phyloP scores from a whole-genome alignment of 2,888 invertebrate species.

The Charanyca ferruginea region DNA sequence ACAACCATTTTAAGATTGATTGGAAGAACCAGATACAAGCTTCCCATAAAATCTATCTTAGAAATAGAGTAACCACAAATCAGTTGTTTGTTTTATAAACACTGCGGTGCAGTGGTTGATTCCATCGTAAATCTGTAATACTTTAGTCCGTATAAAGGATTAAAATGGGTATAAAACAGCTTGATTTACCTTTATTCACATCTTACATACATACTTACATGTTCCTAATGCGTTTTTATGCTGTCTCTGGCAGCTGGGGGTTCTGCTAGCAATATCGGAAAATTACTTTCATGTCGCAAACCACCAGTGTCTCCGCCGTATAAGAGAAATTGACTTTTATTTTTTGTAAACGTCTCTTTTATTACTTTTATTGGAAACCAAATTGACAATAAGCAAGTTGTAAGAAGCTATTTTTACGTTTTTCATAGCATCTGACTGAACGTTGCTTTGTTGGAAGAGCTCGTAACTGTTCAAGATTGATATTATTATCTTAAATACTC shows the following conservation, averaged over 20 bases:
- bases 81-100: constrained; percentile 53
- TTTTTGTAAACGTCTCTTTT: constrained; percentile 4
- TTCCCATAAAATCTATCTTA: constrained; percentile 59
- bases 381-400: constrained; percentile 18
- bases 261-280: constrained; percentile 57
- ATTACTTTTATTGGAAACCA: constrained; percentile 16
- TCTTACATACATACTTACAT: constrained; percentile 30
- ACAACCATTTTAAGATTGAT: constrained; percentile 54
- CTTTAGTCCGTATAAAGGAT: constrained; percentile 46
- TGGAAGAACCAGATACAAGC: constrained; percentile 43
- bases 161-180: constrained; percentile 44
- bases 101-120: constrained; percentile 58
- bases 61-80: constrained; percentile 61
- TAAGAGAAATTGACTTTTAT: constrained; percentile 26
- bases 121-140: constrained; percentile 58
- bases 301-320: constrained; percentile 16
- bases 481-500: constrained; percentile 11
- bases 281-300: constrained; percentile 66
- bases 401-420: constrained; percentile 22
- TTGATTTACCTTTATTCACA: constrained; percentile 58
- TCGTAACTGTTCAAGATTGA: constrained; percentile 19
- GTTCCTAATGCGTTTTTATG: constrained; percentile 41
- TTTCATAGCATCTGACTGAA: neutral
- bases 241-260: constrained; percentile 12
- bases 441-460: constrained; percentile 12